Evolutionary conservation across 2,797 vertebrate species (phyloP), one percentile per base, ranked within the genome.

Genomic region (Eremophila alpestris): DNA sequence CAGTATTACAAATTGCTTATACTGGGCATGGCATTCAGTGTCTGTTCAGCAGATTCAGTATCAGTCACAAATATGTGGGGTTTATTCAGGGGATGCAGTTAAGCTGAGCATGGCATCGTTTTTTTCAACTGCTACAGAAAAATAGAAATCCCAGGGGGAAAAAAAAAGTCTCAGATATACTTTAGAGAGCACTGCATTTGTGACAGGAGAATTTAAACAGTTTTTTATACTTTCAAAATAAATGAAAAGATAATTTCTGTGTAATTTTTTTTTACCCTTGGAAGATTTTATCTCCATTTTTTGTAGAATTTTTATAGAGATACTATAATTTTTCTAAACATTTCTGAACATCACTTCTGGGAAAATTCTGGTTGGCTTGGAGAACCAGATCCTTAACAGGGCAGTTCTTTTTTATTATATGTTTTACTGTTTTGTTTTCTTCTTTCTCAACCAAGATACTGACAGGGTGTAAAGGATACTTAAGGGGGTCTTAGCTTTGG

Each of bases 41-140:
- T 56, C 41, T 70, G 21, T 49, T 73, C 70, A 77, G 51, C n/a
- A 80, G 74, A 70, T 64, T 46, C 9, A 18, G 24, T 59, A 48
- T 38, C 46, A 32, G 5, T 43, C n/a, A 46, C 22, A 20, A 5
- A 7, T 46, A 10, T 45, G 16, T 6, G 8, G 1, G 6, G 0
- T 48, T n/a, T 34, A 30, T 70, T 87, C 41, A 58, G n/a, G 26
- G 30, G 20, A 27, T 60, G 13, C 58, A 58, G 20, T 85, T 80
- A 54, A 52, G 8, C 16, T 29, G 46, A 79, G 24, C 43, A 12
- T 12, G 19, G 9, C 16, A 13, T 54, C 22, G 12, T 16, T 75
- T 91, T 86, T 77, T 38, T 73, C 38, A 67, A 10, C 18, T 56
- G 49, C 49, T 80, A 16, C 36, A 74, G 77, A 83, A 83, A 84